Evolutionary conservation across 2,888 invertebrate species (phyloP), one percentile per base, ranked within the genome.

Genomic region (Lamproptera curius): DNA sequence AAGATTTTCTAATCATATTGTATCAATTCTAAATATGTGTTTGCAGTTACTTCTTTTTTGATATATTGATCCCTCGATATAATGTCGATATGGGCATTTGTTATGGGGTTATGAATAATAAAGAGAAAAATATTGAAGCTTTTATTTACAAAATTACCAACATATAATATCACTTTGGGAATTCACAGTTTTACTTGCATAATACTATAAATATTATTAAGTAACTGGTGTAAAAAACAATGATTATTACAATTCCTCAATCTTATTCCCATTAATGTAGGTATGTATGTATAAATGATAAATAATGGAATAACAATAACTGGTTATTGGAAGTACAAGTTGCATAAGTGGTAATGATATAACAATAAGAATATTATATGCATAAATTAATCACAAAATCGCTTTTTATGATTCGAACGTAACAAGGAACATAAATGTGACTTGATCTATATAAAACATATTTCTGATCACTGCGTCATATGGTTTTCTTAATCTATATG

Each of bases 81-180:
- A n/a, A n/a, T n/a, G n/a, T n/a, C n/a, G n/a, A n/a, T n/a, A n/a
- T n/a, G n/a, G n/a, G n/a, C n/a, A n/a, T n/a, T n/a, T n/a, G n/a
- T n/a, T n/a, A n/a, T n/a, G n/a, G n/a, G n/a, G n/a, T n/a, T n/a
- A n/a, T n/a, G n/a, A n/a, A n/a, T n/a, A n/a, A n/a, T n/a, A n/a
- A n/a, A n/a, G n/a, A n/a, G n/a, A n/a, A 78, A 84, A 86, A 85
- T 85, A 81, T 85, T 73, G 86, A 87, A 87, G 87, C 87, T 83
- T 87, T 87, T 87, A 87, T 87, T 86, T 87, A 85, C 85, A 87
- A 87, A 86, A 86, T 85, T 85, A 85, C 73, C 82, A 87, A 86
- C 85, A 80, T 85, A 83, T 82, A 81, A 74, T 87, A 87, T 86
- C 86, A 86, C 86, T 84, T 87, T 86, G 82, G 85, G 83, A 83